These are phyloP conservation scores for Myotis vivesi DNA, from an alignment of 2,797 vertebrate species.

Conservation along the genomic window DNA sequence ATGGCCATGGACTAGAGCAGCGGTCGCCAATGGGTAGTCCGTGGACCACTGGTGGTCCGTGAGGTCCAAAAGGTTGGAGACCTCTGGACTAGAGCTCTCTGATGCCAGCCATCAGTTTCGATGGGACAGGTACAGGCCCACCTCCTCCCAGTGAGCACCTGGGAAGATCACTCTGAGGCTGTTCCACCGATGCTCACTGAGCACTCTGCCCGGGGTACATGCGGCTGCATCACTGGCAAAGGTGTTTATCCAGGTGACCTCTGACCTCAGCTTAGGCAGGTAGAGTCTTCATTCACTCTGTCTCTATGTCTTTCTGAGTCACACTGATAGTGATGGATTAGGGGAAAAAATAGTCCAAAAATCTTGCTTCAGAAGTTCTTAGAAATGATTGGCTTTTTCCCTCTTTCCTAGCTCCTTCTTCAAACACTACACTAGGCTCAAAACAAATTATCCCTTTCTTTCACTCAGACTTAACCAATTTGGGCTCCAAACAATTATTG, in stretches of 20 bases:
- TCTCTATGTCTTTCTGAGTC: background rate
- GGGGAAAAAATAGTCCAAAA: background rate
- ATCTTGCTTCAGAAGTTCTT: background rate
- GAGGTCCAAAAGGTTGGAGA: too few relatives aligned
- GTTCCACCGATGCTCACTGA: background rate
- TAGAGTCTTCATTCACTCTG: background rate
- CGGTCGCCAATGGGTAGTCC: too few relatives aligned
- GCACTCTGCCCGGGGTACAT: background rate
- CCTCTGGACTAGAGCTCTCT: too few relatives aligned
- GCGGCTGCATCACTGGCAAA: too few relatives aligned
- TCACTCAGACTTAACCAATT: background rate
- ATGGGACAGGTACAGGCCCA: background rate
- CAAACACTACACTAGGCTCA: background rate
- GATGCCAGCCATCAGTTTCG: too few relatives aligned
- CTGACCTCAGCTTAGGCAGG: background rate
- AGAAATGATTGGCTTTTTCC: background rate
- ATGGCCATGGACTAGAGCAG: accelerated
- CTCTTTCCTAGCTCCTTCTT: background rate
- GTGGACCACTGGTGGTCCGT: too few relatives aligned
- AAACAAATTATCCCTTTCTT: background rate
- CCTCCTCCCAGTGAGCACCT: background rate
- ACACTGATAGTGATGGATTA: background rate
- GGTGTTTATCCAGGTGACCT: background rate
- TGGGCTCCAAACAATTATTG: background rate
- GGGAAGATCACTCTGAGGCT: background rate